Evolutionary conservation across 1,140 invertebrate species (phyloP), one percentile per base, ranked within the genome.

Genomic region (Drosophila nannoptera): DNA sequence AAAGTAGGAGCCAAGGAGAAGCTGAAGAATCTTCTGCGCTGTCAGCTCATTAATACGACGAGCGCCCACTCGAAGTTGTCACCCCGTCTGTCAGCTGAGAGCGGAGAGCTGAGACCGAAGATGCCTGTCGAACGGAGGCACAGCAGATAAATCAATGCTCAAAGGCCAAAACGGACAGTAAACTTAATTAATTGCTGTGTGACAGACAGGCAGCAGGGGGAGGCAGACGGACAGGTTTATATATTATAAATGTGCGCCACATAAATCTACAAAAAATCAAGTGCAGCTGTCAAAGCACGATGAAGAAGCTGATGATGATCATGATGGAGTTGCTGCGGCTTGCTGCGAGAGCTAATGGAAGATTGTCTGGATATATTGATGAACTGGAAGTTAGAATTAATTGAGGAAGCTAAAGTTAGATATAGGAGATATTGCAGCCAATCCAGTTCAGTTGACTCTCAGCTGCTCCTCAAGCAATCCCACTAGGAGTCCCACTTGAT

Each of bases 161-260:
- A 65, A 75, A 70, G 80, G 73, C 62, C 72, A 64, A 22, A 63
- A 69, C 49, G 73, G 76, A 80, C 81, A 70, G 76, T 77, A 68
- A 86, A 77, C 60, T 63, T 80, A 84, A 84, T 84, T 84, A 84
- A 84, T 86, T 84, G 73, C 76, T 65, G 60, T 50, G 62, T 56
- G 61, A 75, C 16, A 6, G 22, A 22, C 22, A 22, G 22, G 9
- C n/a, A 38, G 8, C 38, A 16, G 40, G 31, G 12, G 12, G 29
- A 1, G 31, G 54, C 46, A 33, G 5, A 8, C 55, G 64, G 65
- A 45, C 54, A 48, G 45, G 14, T 48, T 69, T 67, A 83, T 40
- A 72, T 63, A 75, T 75, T 2, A 60, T 78, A 84, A 78, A 73
- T 59, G 14, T 68, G 50, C 62, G 63, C 22, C n/a, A 33, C 12